Percentiles rank a stretch among this genome's conserved stretches.
Conservation (phyloP, 2,797 vertebrate species). For the Tarsius wallacei region DNA sequence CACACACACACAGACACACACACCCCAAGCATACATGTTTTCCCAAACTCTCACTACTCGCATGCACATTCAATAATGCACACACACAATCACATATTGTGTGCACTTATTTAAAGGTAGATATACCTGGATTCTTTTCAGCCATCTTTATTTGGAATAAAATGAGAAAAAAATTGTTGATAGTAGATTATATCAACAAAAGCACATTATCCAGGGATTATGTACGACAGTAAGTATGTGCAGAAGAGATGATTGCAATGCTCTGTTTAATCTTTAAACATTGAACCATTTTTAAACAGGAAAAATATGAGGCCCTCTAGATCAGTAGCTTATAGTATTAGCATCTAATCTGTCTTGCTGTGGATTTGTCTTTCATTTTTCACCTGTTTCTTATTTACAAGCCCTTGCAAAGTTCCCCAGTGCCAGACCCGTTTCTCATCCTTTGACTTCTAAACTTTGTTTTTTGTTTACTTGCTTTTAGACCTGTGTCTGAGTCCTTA, state of each 20-base stretch:
- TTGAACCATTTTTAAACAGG: conserved; percentile 30
- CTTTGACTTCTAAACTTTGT: background rate
- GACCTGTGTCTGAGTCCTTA: background rate
- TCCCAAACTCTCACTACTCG: background rate
- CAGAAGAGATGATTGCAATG: conserved; percentile 30
- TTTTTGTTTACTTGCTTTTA: background rate
- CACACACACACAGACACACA: background rate
- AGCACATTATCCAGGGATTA: conserved; percentile 7
- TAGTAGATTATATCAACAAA: conserved; percentile 3
- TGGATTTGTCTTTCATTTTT: background rate
- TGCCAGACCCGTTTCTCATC: background rate
- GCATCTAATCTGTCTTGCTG: background rate
- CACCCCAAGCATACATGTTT: background rate
- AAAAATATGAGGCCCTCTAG: background rate
- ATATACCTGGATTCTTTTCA: background rate
- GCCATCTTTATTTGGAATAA: background rate
- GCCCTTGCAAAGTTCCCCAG: background rate
- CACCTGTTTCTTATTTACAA: background rate
- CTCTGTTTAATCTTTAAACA: conserved; percentile 46
- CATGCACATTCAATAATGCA: background rate
- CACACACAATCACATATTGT: background rate
- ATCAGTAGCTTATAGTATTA: background rate
- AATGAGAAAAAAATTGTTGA: background rate
- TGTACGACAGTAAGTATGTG: background rate
- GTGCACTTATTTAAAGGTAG: background rate